Percentiles rank a stretch among this genome's conserved stretches.
These are phyloP conservation scores for Cancer borealis DNA, from an alignment of 2,888 invertebrate genomes.

Conservation along the genomic window DNA sequence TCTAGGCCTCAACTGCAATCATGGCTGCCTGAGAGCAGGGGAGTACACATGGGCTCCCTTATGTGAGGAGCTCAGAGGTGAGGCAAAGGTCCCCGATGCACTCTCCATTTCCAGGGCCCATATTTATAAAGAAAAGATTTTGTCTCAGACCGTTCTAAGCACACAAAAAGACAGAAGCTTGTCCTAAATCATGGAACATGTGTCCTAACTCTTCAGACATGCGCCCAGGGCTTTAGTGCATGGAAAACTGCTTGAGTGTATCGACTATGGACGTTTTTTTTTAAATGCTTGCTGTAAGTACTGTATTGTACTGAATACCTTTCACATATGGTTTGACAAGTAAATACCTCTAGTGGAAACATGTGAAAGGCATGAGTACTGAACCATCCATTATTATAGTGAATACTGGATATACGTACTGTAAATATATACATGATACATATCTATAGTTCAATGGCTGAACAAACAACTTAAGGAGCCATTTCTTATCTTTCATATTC, in stretches of 20 bases:
- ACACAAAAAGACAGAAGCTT: no score
- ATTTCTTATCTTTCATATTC: conserved; percentile 53
- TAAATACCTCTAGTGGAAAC: neutral
- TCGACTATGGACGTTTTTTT: neutral
- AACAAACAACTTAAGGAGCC: neutral
- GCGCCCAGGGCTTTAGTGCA: neutral
- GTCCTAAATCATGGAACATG: no score
- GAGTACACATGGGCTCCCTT: conserved; percentile 57
- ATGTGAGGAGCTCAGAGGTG: conserved; percentile 56
- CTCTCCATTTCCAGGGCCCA: neutral
- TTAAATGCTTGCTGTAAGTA: neutral
- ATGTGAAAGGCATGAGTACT: neutral
- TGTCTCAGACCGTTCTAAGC: no score
- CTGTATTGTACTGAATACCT: neutral
- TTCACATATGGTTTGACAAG: neutral
- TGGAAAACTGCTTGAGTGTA: neutral
- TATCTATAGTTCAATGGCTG: neutral
- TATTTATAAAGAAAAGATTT: neutral
- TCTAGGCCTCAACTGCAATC: conserved; percentile 60
- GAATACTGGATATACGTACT: neutral
- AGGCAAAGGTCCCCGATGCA: conserved; percentile 61
- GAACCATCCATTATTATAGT: neutral
- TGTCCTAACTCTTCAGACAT: neutral
- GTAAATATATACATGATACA: neutral
- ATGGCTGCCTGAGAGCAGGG: conserved; percentile 70